Percentiles rank a stretch among this genome's conserved stretches.
These are phyloP conservation scores for Cantharis lateralis DNA, from an alignment of 2,888 invertebrate species.

Conservation along the genomic window DNA sequence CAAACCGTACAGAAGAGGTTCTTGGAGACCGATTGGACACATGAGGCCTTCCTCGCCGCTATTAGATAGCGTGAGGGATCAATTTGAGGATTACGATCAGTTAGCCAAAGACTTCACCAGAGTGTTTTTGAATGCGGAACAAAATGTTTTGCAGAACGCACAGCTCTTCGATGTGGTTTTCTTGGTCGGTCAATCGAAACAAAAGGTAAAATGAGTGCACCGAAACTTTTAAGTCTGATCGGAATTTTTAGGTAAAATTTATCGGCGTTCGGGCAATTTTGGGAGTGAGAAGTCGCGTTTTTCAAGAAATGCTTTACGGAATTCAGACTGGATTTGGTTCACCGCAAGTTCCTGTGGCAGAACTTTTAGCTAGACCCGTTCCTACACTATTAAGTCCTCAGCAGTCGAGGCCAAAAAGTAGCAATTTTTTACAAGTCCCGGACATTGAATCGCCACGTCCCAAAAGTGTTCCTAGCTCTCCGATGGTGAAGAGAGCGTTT, in stretches of 20 bases:
- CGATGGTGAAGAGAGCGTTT: slow-evolving; percentile 91
- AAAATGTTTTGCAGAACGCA: slow-evolving; percentile 76
- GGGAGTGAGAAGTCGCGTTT: slow-evolving; percentile 89
- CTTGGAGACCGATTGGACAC: slow-evolving; percentile 93
- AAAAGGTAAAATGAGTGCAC: slow-evolving; percentile 65
- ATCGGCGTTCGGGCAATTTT: slow-evolving; percentile 90
- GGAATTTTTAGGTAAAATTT: slow-evolving; percentile 61
- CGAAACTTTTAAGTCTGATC: neutral
- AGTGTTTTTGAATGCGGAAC: slow-evolving; percentile 84
- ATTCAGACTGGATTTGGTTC: slow-evolving; percentile 93
- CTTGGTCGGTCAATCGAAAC: slow-evolving; percentile 88
- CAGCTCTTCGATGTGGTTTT: slow-evolving; percentile 90
- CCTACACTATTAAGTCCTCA: slow-evolving; percentile 86
- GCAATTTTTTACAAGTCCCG: slow-evolving; percentile 90
- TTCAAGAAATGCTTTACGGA: slow-evolving; percentile 93
- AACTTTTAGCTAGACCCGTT: slow-evolving; percentile 82
- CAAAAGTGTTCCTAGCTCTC: slow-evolving; percentile 91
- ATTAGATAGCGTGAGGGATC: slow-evolving; percentile 88
- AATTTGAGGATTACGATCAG: slow-evolving; percentile 93
- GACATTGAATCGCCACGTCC: slow-evolving; percentile 88
- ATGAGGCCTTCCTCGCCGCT: slow-evolving; percentile 93
- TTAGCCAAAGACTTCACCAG: slow-evolving; percentile 90
- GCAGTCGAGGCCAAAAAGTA: slow-evolving; percentile 83
- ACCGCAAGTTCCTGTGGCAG: slow-evolving; percentile 90
- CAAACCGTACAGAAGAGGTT: slow-evolving; percentile 88